A percentile compares a stretch with the other conserved stretches of the same genome.
Evolutionary conservation across 2,113 vertebrate genomes (phyloP).

Genomic region (Periophthalmus modestus): DNA sequence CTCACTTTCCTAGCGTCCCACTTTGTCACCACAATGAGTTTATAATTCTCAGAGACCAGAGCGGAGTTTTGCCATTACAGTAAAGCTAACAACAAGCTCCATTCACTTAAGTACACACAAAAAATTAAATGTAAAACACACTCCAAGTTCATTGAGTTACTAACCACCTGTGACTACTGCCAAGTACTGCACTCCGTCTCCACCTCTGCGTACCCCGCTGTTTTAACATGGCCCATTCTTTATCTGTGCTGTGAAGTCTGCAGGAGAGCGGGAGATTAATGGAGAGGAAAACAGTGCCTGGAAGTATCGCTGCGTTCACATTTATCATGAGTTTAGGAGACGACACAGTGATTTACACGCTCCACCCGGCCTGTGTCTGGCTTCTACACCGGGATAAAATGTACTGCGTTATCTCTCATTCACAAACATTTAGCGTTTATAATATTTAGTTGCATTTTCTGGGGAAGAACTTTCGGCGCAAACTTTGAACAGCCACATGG

Average conservation of each 20-base stretch:
- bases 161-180: background rate
- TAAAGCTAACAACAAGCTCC: too few species aligned
- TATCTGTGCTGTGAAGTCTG: constrained; percentile 37
- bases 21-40: too few species aligned
- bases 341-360: background rate
- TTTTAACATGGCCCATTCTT: constrained; percentile 35
- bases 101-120: too few species aligned
- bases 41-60: too few species aligned
- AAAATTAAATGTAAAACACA: background rate
- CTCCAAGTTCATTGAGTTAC: background rate
- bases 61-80: too few species aligned
- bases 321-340: background rate
- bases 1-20: too few species aligned
- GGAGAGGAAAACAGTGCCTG: constrained; percentile 8
- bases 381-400: background rate
- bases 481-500: too few species aligned
- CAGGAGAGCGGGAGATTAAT: constrained; percentile 20
- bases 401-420: background rate
- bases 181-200: constrained; percentile 6
- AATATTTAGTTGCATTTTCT: background rate
- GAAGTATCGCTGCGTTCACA: background rate
- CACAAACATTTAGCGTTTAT: background rate
- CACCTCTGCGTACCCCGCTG: background rate
- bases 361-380: background rate
- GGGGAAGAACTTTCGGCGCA: background rate